Evolutionary conservation across 2,113 vertebrate species (phyloP), one percentile per base, ranked within the genome.

Genomic region (Psittacus erithacus): DNA sequence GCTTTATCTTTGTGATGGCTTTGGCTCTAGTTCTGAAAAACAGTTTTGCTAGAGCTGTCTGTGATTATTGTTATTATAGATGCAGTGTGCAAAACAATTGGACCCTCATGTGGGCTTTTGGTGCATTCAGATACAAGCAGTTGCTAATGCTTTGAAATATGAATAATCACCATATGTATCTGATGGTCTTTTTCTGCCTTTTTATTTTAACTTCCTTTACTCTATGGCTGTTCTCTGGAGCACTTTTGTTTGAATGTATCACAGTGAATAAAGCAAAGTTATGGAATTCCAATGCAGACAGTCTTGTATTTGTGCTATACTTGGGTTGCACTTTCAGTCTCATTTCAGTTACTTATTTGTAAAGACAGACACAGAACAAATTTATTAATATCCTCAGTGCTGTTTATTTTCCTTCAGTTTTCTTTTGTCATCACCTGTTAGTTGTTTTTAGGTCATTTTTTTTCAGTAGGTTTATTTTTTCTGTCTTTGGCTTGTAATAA

Each of bases 221-320:
- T 93, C 85, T 92, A 11, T 93, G 92, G 50, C 67, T 95, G 87
- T 95, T 79, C 62, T 75, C 85, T 82, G 90, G 82, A 95, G 91
- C 76, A 93, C 70, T 91, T 96, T 95, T 97, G 57, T 95, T 88
- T 93, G 95, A 97, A 93, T 93, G 90, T 96, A 92, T 97, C 88
- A 64, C 91, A 82, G 65, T 60, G 44, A 91, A 96, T 88, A 76
- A 86, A 96, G 87, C 93, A 93, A 97, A 90, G 46, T 92, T 93
- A 94, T 3, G 38, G 74, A 93, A 89, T 86, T 95, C 82, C 41
- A 86, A 73, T 93, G 43, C 73, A 86, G 68, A 59, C 46, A 64
- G 92, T 83, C 69, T 82, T 82, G 73, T 92, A 84, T 92, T 96
- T 92, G 55, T 77, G 29, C 57, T 65, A 13, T 65, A 43, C 43